Evolutionary conservation across 2,888 invertebrate genomes (phyloP).

Genomic region (Pimpla rufipes): DNA sequence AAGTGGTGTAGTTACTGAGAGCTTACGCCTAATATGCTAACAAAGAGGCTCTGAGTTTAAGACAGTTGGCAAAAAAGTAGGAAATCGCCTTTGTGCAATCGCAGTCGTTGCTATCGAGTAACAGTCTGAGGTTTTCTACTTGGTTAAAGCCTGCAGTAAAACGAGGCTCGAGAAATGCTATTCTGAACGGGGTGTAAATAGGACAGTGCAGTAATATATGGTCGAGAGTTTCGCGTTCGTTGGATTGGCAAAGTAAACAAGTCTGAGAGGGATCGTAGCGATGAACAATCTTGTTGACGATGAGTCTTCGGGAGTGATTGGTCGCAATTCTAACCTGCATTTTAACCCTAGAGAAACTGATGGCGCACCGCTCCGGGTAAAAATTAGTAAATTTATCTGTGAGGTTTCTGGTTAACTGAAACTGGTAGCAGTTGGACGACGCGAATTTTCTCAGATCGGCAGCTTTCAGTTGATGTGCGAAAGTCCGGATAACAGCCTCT

Average conservation of each 20-base stretch:
- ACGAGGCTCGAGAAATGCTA: background rate
- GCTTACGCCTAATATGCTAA: background rate
- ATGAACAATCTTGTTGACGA: conserved; percentile 7
- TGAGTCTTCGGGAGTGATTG: conserved; percentile 9
- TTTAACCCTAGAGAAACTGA: conserved; percentile 15
- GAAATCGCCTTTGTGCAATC: background rate
- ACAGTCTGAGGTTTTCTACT: background rate
- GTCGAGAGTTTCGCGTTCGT: background rate
- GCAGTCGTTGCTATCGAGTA: background rate
- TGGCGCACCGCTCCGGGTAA: conserved; percentile 17
- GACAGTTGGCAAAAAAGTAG: conserved; percentile 1
- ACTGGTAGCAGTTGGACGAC: background rate
- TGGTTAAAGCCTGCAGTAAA: background rate
- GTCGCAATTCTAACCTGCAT: conserved; percentile 37
- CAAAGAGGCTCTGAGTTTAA: background rate
- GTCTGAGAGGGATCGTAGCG: conserved; percentile 12
- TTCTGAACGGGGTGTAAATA: background rate
- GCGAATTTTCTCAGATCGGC: conserved; percentile 3
- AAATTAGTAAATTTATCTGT: background rate
- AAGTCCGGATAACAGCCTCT: too few relatives aligned
- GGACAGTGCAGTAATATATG: background rate
- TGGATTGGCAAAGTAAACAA: background rate
- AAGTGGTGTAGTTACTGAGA: too few relatives aligned
- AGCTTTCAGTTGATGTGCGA: too few relatives aligned
- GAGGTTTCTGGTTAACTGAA: background rate